Evolutionary conservation across 2,888 invertebrate genomes (phyloP), one percentile per base, ranked within the genome.

Genomic region (Empis stercorea): DNA sequence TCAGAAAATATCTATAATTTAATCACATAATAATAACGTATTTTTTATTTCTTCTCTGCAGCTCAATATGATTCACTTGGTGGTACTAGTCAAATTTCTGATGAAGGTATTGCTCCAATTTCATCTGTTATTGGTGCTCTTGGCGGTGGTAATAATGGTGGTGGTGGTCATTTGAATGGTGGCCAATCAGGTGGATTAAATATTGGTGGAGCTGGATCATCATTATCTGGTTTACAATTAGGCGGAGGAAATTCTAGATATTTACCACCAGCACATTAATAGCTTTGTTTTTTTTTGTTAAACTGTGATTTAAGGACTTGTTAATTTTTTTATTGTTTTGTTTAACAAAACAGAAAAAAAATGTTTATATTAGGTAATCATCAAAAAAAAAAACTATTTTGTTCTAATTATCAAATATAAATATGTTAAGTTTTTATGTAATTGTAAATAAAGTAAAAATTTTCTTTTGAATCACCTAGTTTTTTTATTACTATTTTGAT

Each of bases 31-130:
- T 34, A n/a, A 34, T 4, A 13, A 36, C 30, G 30, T 30, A 30
- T 16, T 10, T 11, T 10, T 16, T 9, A 23, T 13, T 48, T 47
- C 40, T n/a, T 34, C 53, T 58, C 17, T 30, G 15, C 50, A 67
- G 67, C 65, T 44, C 66, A 67, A 66, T 67, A 66, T 48, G 67
- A 67, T 54, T 57, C 65, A 46, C 59, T 67, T 36, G 67, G 67
- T 17, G 67, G 67, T 34, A 63, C 65, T 4, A 62, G 66, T 10
- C 61, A 63, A 45, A 48, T 66, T 7, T 65, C 64, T 3, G 66
- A 67, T 52, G 67, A 67, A 53, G 67, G 67, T 20, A 49, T 67
- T 30, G 66, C 67, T 3, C 66, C 66, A 10, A 60, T 67, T 9
- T 58, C 64, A 16, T 67, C 67, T 1, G 66, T 66, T 1, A 61